These are phyloP conservation scores for Synanceia verrucosa DNA, from an alignment of 2,797 vertebrate species.

Conservation along the genomic window DNA sequence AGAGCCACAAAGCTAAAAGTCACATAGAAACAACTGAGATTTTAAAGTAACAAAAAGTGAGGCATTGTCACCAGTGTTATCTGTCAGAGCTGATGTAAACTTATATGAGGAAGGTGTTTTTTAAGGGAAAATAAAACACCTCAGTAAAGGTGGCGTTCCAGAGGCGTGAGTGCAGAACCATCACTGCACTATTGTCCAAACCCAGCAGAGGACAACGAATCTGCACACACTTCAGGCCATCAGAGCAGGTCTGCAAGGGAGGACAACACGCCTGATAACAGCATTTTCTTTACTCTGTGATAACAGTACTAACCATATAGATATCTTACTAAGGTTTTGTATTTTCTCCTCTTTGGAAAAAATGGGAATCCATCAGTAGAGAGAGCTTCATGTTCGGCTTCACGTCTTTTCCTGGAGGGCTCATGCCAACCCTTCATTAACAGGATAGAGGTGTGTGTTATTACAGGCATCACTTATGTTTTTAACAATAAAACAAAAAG, in stretches of 20 bases:
- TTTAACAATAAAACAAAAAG: neutral
- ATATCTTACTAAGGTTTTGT: slow-evolving; percentile 86
- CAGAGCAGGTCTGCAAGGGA: slow-evolving; percentile 83
- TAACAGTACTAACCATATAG: neutral
- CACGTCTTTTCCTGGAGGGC: slow-evolving; percentile 79
- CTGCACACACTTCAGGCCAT: slow-evolving; percentile 84
- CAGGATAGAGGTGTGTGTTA: neutral
- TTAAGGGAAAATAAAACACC: slow-evolving; percentile 66
- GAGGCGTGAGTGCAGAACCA: slow-evolving; percentile 83
- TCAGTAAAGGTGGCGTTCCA: slow-evolving; percentile 92
- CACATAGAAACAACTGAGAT: neutral
- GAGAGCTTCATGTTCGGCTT: slow-evolving; percentile 77
- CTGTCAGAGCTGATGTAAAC: neutral
- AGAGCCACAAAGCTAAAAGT: neutral
- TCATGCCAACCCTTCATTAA: slow-evolving; percentile 41
- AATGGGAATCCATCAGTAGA: slow-evolving; percentile 76
- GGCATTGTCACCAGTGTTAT: neutral
- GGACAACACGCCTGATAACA: neutral
- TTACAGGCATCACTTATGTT: neutral
- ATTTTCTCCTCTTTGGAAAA: slow-evolving; percentile 84
- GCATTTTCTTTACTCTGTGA: neutral
- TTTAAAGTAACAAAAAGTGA: neutral
- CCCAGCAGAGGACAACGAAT: slow-evolving; percentile 88
- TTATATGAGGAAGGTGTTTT: neutral
- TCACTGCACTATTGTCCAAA: slow-evolving; percentile 85